Base-by-base conservation (phyloP, 2,113 vertebrate species). In the Orcinus orca region DNA sequence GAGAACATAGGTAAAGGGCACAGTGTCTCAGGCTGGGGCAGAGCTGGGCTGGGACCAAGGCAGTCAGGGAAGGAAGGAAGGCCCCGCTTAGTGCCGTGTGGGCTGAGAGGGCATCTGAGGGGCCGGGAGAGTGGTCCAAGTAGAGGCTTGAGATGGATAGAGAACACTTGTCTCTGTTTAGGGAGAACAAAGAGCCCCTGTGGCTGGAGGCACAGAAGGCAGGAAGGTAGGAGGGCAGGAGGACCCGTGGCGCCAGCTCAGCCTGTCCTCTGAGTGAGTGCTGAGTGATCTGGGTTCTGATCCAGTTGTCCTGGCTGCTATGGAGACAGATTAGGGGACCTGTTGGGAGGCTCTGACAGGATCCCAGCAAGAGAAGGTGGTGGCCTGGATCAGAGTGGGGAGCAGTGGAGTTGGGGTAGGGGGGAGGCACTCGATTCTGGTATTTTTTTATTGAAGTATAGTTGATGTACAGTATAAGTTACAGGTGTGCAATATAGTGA, bases 31-130 rank as follows among this genome's bases (percentile, higher is more conserved):
- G 81, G 9, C 71, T 65, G 20, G 21, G 15, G 29, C n/a, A 25
- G 41, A 63, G 79, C n/a, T 13, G n/a, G 29, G 44, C 65, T 70
- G 36, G 41, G 10, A 62, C 70, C 31, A 12, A 68, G 26, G 50
- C 50, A 33, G 20, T 31, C 41, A 84, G 71, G 33, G 33, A 23
- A 58, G 29, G 62, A 31, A 79, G 41, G 33, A 80, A 20, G 47
- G 36, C n/a, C 33, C 33, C 3, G 0, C 31, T 38, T 18, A 50
- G 60, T 31, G 36, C 60, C 9, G 0, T 1, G 36, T 26, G 15
- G 33, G 50, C 36, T 18, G 10, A 15, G 2, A 7, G 26, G 36
- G 29, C 47, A 55, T 13, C 81, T 26, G 71, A 25, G 12, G 31
- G 18, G 81, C 9, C 1, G 11, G 25, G 33, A 67, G 41, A 85